Percentiles rank a stretch among this genome's conserved stretches.
Conservation (phyloP, 2,797 vertebrate genomes). For the Sylvia borin region DNA sequence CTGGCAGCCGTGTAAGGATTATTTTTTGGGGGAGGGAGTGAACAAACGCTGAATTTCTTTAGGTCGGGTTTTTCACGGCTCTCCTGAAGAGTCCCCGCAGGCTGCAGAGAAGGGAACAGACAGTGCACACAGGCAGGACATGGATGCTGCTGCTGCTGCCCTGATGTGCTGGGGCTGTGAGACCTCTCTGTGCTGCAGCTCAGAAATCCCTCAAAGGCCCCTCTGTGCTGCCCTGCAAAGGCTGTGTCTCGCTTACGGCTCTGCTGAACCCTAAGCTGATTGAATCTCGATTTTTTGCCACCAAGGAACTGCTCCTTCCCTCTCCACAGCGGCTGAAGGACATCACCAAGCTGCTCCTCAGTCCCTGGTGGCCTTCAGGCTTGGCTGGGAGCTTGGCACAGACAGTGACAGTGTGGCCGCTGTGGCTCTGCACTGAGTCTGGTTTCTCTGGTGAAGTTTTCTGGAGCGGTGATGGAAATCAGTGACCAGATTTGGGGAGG, state of each 20-base stretch:
- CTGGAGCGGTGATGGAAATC: neutral
- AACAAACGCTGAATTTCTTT: neutral
- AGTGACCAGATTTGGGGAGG: neutral
- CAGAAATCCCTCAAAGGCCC: neutral
- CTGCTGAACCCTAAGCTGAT: neutral
- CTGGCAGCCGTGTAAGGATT: neutral
- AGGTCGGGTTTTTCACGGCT: neutral
- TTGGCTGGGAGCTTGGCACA: neutral
- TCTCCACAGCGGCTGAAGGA: neutral
- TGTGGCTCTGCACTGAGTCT: neutral
- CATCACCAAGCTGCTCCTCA: neutral
- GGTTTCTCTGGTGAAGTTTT: neutral
- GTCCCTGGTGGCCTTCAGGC: neutral
- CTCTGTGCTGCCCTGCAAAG: neutral
- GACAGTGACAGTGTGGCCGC: neutral
- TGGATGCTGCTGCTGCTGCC: neutral
- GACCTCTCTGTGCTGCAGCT: neutral
- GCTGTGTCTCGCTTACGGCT: rapidly evolving
- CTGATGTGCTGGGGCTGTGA: neutral
- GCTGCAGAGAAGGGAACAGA: neutral
- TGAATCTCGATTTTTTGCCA: neutral
- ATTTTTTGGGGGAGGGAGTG: rapidly evolving
- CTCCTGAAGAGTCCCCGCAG: neutral
- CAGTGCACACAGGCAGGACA: neutral
- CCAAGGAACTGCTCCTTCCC: neutral